Conservation (phyloP, 2,113 vertebrate genomes). For the Chloebia gouldiae region DNA sequence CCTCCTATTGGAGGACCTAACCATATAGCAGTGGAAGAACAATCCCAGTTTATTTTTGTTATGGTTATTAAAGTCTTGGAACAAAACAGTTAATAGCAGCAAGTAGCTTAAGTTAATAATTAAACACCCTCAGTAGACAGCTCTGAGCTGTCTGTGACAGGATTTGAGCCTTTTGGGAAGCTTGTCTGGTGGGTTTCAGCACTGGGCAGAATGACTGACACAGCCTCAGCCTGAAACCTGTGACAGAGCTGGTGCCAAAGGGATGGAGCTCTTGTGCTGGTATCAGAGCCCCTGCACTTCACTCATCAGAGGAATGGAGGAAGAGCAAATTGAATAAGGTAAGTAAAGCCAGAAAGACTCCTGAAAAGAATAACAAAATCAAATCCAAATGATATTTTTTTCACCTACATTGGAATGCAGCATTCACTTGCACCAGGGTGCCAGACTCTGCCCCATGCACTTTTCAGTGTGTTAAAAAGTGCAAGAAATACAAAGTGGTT, state of each 20-base stretch:
- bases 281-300: accelerated
- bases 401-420: not conserved
- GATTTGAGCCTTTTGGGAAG: constrained; percentile 4
- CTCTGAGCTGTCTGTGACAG: not conserved
- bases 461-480: not conserved
- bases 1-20: not conserved
- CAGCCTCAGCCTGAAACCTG: not conserved
- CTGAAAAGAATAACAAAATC: not conserved
- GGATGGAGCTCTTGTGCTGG: not conserved
- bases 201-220: not conserved
- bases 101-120: constrained; percentile 72
- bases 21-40: not conserved
- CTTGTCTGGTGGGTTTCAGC: constrained; percentile 49
- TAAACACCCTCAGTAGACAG: constrained; percentile 42
- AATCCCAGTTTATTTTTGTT: not conserved
- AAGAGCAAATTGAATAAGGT: not conserved
- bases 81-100: constrained; percentile 49
- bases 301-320: not conserved
- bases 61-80: not conserved
- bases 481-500: not conserved
- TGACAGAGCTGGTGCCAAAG: not conserved
- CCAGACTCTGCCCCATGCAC: accelerated
- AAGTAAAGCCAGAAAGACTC: not conserved
- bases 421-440: not conserved
- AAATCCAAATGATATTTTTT: not conserved